Conservation (phyloP, 1,140 invertebrate genomes). For the Bombus superbus region DNA sequence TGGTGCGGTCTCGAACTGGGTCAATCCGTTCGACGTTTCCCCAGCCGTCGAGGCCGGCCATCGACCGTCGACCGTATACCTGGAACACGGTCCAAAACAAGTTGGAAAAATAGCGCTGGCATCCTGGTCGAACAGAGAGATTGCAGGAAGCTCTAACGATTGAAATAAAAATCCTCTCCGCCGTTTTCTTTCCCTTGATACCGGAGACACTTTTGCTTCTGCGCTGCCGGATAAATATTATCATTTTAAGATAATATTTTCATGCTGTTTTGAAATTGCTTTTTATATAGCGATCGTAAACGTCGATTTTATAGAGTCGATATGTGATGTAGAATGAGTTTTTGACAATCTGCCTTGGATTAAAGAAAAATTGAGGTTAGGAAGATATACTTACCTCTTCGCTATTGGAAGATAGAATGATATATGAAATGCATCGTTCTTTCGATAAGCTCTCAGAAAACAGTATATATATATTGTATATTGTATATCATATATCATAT, state of each 20-base stretch:
- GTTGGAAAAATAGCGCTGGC: slow-evolving; percentile 37
- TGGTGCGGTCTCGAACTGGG: slow-evolving; percentile 28
- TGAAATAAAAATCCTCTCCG: slow-evolving; percentile 41
- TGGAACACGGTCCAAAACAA: slow-evolving; percentile 54
- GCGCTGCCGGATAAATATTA: not conserved
- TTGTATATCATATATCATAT: no score
- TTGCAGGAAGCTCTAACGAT: slow-evolving; percentile 29
- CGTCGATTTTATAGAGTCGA: not conserved
- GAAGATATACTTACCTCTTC: no score
- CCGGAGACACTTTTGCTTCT: not conserved
- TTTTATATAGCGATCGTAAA: not conserved
- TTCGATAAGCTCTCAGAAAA: no score
- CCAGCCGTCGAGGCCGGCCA: slow-evolving; percentile 19
- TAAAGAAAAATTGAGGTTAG: no score
- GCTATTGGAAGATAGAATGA: no score
- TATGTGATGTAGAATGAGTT: no score
- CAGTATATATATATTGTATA: no score
- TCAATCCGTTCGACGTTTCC: slow-evolving; percentile 51
- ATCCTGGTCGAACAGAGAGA: slow-evolving; percentile 14
- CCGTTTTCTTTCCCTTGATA: slow-evolving; percentile 5
- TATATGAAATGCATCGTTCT: no score
- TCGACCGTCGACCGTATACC: slow-evolving; percentile 49
- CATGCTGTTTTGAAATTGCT: no score
- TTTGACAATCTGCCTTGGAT: no score
- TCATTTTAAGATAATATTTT: slow-evolving; percentile 1